Evolutionary conservation across 2,888 invertebrate species (phyloP).

Genomic region (Ceriagrion tenellum): DNA sequence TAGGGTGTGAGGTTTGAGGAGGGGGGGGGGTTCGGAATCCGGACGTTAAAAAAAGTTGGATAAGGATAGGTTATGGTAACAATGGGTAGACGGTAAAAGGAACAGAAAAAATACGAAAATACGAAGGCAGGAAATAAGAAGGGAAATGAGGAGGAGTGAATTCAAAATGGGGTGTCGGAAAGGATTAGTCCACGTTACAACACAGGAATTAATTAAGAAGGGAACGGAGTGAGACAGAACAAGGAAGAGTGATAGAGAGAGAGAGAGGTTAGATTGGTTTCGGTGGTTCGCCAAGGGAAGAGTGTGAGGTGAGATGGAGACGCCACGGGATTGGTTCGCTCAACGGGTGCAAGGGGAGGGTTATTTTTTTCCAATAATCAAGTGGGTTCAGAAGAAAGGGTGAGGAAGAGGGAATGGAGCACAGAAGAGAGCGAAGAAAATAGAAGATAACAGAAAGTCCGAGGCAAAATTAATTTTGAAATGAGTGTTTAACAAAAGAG

Average conservation of each 20-base stretch:
- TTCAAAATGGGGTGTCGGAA: background rate
- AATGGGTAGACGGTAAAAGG: background rate
- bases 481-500: constrained; percentile 6
- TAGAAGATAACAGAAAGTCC: constrained; percentile 23
- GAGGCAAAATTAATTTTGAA: constrained; percentile 22
- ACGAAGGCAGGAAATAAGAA: background rate
- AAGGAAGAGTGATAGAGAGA: background rate
- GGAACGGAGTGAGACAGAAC: background rate
- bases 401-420: background rate
- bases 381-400: background rate
- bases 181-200: constrained; percentile 6
- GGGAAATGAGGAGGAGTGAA: constrained; percentile 44
- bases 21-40: background rate
- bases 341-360: background rate
- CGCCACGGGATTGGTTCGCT: background rate
- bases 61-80: background rate
- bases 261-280: background rate
- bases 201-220: constrained; percentile 19
- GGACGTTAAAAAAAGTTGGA: no score
- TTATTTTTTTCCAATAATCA: background rate
- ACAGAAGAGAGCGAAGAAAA: constrained; percentile 60
- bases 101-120: constrained; percentile 64
- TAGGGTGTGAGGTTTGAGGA: background rate
- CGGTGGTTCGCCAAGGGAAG: background rate
- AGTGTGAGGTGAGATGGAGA: background rate